Evolutionary conservation across 1,140 invertebrate genomes (phyloP).

Genomic region (Tribolium castaneum): DNA sequence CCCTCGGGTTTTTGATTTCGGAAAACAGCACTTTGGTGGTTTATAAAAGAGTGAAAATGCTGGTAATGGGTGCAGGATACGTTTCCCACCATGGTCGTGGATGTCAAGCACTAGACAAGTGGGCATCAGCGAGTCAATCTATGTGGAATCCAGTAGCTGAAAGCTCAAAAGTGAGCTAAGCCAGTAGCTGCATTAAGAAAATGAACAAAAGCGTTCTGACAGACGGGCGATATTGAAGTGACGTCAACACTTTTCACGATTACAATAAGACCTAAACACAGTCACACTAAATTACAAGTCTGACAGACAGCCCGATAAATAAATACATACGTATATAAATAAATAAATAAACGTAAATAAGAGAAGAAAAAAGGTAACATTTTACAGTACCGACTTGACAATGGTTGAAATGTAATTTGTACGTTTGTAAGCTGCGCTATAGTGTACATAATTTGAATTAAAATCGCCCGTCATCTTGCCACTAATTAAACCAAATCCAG

Average conservation of each 20-base stretch:
- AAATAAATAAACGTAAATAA: conserved; percentile 38
- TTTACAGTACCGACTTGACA: conserved; percentile 44
- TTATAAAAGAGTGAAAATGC: not conserved
- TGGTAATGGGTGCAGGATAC: not conserved
- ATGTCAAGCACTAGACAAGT: conserved; percentile 36
- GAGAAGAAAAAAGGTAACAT: conserved; percentile 43
- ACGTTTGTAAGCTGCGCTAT: conserved; percentile 48
- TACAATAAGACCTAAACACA: conserved; percentile 51
- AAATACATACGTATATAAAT: conserved; percentile 37
- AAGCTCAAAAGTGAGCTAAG: conserved; percentile 39
- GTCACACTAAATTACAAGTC: conserved; percentile 51
- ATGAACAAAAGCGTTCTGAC: conserved; percentile 48
- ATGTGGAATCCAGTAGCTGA: conserved; percentile 41
- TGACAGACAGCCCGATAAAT: conserved; percentile 50
- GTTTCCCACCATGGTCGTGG: not conserved
- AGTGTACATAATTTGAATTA: conserved; percentile 51
- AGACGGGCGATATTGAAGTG: conserved; percentile 49
- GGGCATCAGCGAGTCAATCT: conserved; percentile 41
- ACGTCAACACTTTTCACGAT: conserved; percentile 46
- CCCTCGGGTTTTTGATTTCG: too few relatives aligned
- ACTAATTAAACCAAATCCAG: conserved; percentile 53
- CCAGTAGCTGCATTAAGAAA: conserved; percentile 49
- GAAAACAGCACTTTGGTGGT: too few relatives aligned
- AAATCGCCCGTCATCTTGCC: conserved; percentile 52
- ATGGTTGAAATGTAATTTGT: conserved; percentile 55